Base-by-base conservation (phyloP, 2,113 vertebrate genomes). In the Brachypodius melanocephalos region DNA sequence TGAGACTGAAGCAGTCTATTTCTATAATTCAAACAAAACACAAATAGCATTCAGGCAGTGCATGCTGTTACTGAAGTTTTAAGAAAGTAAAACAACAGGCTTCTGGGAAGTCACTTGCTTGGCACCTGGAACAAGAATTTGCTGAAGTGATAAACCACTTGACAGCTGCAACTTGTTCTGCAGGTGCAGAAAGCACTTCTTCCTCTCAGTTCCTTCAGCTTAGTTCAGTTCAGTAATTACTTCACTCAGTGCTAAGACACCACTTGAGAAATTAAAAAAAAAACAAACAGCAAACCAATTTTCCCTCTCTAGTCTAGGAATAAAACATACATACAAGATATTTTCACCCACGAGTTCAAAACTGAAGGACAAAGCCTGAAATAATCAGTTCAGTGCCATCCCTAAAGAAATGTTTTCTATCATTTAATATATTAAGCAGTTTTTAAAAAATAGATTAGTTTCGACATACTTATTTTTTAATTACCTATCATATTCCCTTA, bases 181-280 rank as follows among this genome's bases (percentile, higher is more conserved):
- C 96, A 97, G 96, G 96, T 97, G 94, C 92, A 94, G 88, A 95
- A 95, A 94, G 68, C 55, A 93, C 80, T 94, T 89, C 63, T 96
- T 95, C 79, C 88, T 86, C 95, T 92, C 68, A 28, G 79, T 94
- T 93, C 90, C 92, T 74, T 55, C 83, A 81, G 90, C 51, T 63
- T 43, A 73, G 68, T 63, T 73, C 49, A 36, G 75, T 88, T 83
- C 89, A 90, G 72, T 90, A 93, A 90, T 66, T 80, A 92, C 71
- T 69, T 80, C 72, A 84, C 72, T 90, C 76, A 74, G 1, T 59
- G 36, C 57, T 79, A 77, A 90, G 48, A 77, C 4, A 76, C 13
- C 46, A 77, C 72, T 93, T 74, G 34, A 89, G 68, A 93, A 83
- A 80, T 32, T 40, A 52, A 78, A 43, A 58, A 65, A 9, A n/a